These are phyloP conservation scores for Acleris sparsana DNA, from an alignment of 2,888 invertebrate genomes.

Conservation along the genomic window DNA sequence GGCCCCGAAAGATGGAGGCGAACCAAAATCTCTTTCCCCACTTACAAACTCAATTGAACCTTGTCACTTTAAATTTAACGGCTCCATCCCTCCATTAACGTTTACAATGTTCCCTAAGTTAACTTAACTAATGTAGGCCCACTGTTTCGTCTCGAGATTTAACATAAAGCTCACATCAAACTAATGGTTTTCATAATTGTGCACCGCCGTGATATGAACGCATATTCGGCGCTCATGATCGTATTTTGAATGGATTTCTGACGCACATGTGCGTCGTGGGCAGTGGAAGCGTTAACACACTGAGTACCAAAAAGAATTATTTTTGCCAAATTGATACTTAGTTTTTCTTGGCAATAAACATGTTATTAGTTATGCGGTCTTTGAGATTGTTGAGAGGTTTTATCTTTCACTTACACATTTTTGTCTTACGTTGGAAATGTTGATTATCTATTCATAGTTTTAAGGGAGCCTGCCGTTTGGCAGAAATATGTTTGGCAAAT, in stretches of 20 bases:
- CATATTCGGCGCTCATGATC: no score
- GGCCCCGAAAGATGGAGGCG: no score
- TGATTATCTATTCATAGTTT: no score
- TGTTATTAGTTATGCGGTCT: no score
- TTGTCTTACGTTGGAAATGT: neutral
- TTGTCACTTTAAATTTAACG: conserved; percentile 13
- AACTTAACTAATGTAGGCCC: conserved; percentile 16
- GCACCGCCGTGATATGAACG: neutral
- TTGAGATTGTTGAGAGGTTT: neutral
- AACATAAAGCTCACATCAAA: neutral
- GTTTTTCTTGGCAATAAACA: no score
- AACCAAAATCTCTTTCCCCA: conserved; percentile 10
- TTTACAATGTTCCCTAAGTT: conserved; percentile 17
- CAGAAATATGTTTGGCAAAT: no score
- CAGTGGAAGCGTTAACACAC: no score
- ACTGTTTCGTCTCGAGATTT: conserved; percentile 10
- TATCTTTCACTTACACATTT: conserved; percentile 5
- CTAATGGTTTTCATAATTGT: neutral
- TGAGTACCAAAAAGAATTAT: no score
- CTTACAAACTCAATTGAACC: conserved; percentile 18
- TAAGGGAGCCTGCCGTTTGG: no score
- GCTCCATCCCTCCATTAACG: conserved; percentile 21
- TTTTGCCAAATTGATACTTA: no score
- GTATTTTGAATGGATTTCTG: no score
- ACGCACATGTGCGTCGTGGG: no score